Evolutionary conservation across 2,888 invertebrate genomes (phyloP), one percentile per base, ranked within the genome.

Genomic region (Pseudococcus jackbeardsleyi): DNA sequence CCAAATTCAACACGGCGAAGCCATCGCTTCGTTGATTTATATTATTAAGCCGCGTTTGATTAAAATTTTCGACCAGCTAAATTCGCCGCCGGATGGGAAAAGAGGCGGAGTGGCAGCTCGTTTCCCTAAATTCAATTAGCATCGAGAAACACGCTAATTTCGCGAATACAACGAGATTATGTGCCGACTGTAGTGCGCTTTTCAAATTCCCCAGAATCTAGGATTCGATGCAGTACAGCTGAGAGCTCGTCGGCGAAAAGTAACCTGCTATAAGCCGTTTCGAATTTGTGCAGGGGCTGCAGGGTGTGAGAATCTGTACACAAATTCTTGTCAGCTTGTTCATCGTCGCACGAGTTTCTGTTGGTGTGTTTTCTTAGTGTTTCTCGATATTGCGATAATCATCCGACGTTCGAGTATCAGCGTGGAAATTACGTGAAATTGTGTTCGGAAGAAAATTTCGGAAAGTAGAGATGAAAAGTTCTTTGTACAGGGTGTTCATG

Each of bases 111-210:
- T 11, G 64, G 64, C 22, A 72, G 12, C 72, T 72, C 72, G 72
- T 82, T 82, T 46, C 46, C 46, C 19, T 46, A 46, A 82, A 82
- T 82, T 46, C 42, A 82, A 82, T 82, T 82, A 82, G 79, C 79
- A 82, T 82, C 79, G 79, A 82, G 79, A 82, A 82, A 82, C 46
- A 82, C 79, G 79, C 79, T 82, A 82, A 82, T 82, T 82, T 82
- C 79, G 46, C 79, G 19, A 82, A 82, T 46, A 82, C 79, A 22
- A 82, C 79, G 79, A 82, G 46, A 79, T 42, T 68, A 68, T 68
- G 72, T 72, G 72, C 33, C 26, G 72, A 79, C 39, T 33, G 79
- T 17, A 39, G 11, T 79, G 12, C 39, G 33, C 79, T 26, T 19
- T 46, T 82, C 42, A 46, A 82, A 46, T 42, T 82, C 33, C 42